These are phyloP conservation scores for Macrotus californicus DNA, from an alignment of 2,113 vertebrate species.

Conservation along the genomic window DNA sequence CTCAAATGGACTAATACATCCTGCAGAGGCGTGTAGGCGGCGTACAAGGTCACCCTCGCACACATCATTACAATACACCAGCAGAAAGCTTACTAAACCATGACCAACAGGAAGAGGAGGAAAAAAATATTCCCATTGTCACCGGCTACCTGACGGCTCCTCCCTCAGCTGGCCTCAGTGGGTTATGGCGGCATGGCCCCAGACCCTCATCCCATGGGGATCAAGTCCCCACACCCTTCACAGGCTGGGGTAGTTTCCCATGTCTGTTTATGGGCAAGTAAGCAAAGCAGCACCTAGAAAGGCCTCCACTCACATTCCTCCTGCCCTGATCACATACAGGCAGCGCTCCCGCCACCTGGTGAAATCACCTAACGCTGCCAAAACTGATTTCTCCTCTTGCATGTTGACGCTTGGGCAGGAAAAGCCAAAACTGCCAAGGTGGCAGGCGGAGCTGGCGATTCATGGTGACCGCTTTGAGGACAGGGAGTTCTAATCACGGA, in stretches of 20 bases:
- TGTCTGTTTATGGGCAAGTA: background rate
- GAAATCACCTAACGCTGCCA: background rate
- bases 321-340: background rate
- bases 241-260: background rate
- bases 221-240: background rate
- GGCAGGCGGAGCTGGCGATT: background rate
- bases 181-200: background rate
- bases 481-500: background rate
- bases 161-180: background rate
- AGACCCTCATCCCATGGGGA: background rate
- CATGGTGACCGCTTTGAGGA: background rate
- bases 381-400: background rate
- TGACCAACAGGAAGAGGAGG: background rate
- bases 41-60: background rate
- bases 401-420: background rate
- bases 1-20: slow-evolving; percentile 9
- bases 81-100: background rate
- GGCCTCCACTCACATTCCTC: background rate
- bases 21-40: slow-evolving; percentile 27
- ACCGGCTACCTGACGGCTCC: background rate
- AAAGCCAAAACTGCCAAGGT: background rate
- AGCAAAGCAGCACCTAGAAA: background rate
- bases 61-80: background rate
- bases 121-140: background rate
- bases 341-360: background rate